phyloP scores from a whole-genome alignment of 1,140 invertebrate species.

The Hyles vespertilio region DNA sequence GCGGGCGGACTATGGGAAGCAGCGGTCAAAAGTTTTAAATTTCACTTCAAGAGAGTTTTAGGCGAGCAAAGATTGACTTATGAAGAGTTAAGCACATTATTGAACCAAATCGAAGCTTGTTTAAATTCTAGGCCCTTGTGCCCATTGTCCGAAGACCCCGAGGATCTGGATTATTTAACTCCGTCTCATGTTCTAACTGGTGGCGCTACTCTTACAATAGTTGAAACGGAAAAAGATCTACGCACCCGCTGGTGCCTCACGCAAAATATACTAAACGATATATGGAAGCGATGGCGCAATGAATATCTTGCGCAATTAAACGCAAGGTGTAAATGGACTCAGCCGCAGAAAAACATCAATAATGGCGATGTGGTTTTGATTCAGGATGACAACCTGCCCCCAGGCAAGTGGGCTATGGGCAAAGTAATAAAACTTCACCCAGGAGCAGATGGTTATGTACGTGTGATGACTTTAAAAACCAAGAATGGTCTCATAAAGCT shows the following conservation, averaged over 20 bases:
- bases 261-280: not conserved
- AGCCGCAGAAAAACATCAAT: not conserved
- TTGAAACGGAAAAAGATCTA: conserved; percentile 1
- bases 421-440: not conserved
- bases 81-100: not conserved
- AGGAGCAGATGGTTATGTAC: not conserved
- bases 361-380: conserved; percentile 1
- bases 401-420: conserved; percentile 7
- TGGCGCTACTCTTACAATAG: not conserved
- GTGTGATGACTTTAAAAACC: conserved; percentile 2
- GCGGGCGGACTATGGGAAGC: conserved; percentile 8
- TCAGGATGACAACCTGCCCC: conserved; percentile 1
- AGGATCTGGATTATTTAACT: conserved; percentile 2
- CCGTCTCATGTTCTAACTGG: conserved; percentile 1
- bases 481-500: not conserved
- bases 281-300: conserved; percentile 1
- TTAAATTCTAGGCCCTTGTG: conserved; percentile 5
- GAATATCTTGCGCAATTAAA: conserved; percentile 4
- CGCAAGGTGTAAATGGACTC: not conserved
- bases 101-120: conserved; percentile 8
- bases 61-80: conserved; percentile 7
- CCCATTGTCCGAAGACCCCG: conserved; percentile 1
- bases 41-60: conserved; percentile 1
- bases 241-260: not conserved
- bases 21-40: conserved; percentile 8